Evolutionary conservation across 1,140 invertebrate species (phyloP).

Genomic region (Melanaphis sacchari): DNA sequence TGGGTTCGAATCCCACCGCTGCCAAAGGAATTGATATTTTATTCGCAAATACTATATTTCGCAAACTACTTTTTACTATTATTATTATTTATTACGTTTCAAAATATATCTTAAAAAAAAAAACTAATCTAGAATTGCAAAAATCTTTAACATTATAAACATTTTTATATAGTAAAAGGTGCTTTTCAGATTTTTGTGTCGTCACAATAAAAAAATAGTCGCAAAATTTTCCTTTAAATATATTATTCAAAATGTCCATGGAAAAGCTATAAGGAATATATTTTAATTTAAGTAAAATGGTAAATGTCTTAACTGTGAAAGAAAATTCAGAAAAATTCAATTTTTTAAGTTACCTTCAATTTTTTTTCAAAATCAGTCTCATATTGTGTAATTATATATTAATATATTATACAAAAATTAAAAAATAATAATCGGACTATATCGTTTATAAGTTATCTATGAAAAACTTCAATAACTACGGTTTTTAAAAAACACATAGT

Average conservation of each 20-base stretch:
- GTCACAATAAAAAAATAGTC: not conserved
- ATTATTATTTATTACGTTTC: not conserved
- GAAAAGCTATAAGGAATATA: not conserved
- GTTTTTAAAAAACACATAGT: too few species aligned
- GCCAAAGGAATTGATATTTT: slow-evolving; percentile 63
- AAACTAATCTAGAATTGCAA: not conserved
- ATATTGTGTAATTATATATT: too few species aligned
- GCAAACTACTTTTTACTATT: not conserved
- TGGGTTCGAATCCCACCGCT: slow-evolving; percentile 80
- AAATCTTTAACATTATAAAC: not conserved
- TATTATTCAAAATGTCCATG: not conserved
- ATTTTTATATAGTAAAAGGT: not conserved
- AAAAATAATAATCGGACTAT: too few species aligned
- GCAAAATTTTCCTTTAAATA: not conserved
- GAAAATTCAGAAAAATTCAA: too few species aligned
- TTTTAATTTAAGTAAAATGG: too few species aligned
- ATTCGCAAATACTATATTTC: not conserved
- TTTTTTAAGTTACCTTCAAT: too few species aligned
- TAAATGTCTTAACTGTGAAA: too few species aligned
- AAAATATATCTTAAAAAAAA: not conserved
- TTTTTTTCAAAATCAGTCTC: too few species aligned
- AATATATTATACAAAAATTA: too few species aligned
- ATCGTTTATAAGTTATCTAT: too few species aligned
- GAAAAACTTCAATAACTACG: too few species aligned
- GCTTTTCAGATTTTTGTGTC: not conserved